Conservation (phyloP, 2,888 invertebrate genomes). For the Harmothoe impar region DNA sequence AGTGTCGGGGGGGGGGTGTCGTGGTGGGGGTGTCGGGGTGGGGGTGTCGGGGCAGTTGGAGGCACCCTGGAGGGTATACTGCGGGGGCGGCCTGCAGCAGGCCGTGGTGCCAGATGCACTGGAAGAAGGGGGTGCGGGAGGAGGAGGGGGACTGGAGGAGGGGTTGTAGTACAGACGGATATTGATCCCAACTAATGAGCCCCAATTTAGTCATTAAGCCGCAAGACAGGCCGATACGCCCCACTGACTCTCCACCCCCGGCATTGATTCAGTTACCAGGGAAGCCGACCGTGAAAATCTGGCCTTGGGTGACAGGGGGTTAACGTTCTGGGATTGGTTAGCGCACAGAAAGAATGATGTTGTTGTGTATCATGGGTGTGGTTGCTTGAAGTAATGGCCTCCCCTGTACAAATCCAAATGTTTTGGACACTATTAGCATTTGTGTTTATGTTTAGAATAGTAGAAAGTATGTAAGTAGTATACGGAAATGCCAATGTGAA, state of each 20-base stretch:
- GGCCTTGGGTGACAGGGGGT: neutral
- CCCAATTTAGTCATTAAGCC: conserved; percentile 60
- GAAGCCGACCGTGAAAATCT: neutral
- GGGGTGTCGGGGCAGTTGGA: neutral
- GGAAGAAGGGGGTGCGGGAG: neutral
- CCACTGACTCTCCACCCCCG: neutral
- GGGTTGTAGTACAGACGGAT: conserved; percentile 23
- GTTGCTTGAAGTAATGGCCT: too few species aligned
- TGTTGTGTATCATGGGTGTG: too few species aligned
- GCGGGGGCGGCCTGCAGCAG: neutral
- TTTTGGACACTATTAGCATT: too few species aligned
- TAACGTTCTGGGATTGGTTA: neutral
- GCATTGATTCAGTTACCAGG: conserved; percentile 24
- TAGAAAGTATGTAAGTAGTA: too few species aligned
- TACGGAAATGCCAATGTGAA: too few species aligned
- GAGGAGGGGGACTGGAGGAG: neutral
- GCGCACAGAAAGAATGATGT: too few species aligned
- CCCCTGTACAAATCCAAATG: too few species aligned
- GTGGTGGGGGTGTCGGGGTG: neutral
- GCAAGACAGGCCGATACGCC: conserved; percentile 30
- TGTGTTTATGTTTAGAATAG: too few species aligned
- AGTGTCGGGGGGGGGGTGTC: neutral
- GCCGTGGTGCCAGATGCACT: neutral
- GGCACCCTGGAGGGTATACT: neutral
- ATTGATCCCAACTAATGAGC: conserved; percentile 52